These are phyloP conservation scores for Leuciscus waleckii DNA, from an alignment of 2,797 vertebrate species.

Conservation along the genomic window DNA sequence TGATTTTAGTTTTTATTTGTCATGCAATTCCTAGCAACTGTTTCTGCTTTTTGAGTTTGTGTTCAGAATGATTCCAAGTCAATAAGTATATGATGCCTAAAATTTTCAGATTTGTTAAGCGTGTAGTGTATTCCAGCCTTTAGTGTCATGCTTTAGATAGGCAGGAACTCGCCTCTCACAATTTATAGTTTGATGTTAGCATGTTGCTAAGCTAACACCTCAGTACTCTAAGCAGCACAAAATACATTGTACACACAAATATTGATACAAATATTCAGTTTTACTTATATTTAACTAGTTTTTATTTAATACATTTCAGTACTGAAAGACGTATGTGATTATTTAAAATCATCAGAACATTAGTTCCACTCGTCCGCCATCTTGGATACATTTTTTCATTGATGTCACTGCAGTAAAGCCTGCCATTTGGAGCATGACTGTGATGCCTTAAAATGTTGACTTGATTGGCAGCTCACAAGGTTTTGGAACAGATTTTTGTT, in stretches of 20 bases:
- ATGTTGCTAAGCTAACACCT: conserved; percentile 13
- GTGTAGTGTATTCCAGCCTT: not conserved
- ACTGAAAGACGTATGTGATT: not conserved
- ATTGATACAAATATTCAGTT: not conserved
- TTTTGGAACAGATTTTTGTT: conserved; percentile 24
- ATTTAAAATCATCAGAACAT: not conserved
- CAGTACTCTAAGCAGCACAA: not conserved
- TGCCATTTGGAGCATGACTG: not conserved
- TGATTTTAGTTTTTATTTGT: not conserved
- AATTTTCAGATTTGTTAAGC: not conserved
- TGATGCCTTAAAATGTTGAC: not conserved
- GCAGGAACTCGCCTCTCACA: not conserved
- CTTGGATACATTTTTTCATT: not conserved
- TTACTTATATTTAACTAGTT: not conserved
- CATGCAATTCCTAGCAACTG: not conserved
- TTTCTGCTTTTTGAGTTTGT: not conserved
- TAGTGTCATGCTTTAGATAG: not conserved
- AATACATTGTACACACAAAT: not conserved
- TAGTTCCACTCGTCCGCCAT: not conserved
- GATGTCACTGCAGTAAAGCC: not conserved
- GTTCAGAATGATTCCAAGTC: not conserved
- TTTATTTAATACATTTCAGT: not conserved
- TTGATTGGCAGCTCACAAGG: not conserved
- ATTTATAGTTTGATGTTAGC: not conserved
- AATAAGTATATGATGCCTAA: not conserved